Evolutionary conservation across 2,797 vertebrate genomes (phyloP).

Genomic region (Siniperca undulata): DNA sequence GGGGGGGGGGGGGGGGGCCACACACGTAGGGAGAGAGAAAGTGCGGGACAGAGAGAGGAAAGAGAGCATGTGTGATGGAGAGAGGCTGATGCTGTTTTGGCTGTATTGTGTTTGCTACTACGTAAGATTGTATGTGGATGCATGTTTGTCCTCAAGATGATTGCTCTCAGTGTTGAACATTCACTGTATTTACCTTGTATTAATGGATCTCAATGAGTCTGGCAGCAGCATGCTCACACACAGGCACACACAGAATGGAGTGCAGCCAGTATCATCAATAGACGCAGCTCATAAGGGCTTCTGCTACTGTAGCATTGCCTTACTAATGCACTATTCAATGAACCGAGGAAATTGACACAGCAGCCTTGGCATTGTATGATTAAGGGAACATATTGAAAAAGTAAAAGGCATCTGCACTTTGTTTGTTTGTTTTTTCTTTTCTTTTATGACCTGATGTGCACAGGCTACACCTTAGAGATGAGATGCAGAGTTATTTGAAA

Average conservation of each 20-base stretch:
- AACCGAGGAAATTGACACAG: slow-evolving; percentile 38
- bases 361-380: slow-evolving; percentile 25
- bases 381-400: slow-evolving; percentile 19
- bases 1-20: background rate
- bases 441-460: background rate
- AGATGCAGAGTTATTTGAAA: slow-evolving; percentile 1
- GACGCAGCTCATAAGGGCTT: slow-evolving; percentile 42
- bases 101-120: slow-evolving; percentile 31
- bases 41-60: slow-evolving; percentile 17
- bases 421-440: background rate
- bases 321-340: slow-evolving; percentile 40
- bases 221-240: slow-evolving; percentile 15
- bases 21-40: background rate
- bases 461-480: background rate
- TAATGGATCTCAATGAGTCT: slow-evolving; percentile 59
- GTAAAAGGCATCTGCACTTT: background rate
- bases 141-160: slow-evolving; percentile 46
- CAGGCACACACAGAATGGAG: slow-evolving; percentile 33
- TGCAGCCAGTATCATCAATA: slow-evolving; percentile 53
- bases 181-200: slow-evolving; percentile 55
- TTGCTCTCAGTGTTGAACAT: slow-evolving; percentile 42
- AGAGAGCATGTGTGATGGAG: slow-evolving; percentile 17
- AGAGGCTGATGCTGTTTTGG: slow-evolving; percentile 24
- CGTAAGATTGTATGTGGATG: slow-evolving; percentile 16
- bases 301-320: slow-evolving; percentile 34